Base-by-base conservation (phyloP, 2,113 vertebrate species). In the Zapus hudsonius region DNA sequence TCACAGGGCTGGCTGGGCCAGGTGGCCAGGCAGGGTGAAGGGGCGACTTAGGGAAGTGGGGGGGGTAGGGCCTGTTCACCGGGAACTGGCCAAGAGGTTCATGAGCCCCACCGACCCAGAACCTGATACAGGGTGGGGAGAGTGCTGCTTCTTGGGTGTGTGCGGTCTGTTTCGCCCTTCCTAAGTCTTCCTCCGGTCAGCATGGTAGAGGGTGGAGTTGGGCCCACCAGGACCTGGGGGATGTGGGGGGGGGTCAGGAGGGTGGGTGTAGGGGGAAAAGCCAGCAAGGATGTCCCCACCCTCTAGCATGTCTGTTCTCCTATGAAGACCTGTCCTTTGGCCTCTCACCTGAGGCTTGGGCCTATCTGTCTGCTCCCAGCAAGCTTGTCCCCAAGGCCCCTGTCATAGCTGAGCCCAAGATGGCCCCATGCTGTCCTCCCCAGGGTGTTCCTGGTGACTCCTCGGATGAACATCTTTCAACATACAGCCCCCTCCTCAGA, bases 1-100 rank as follows among this genome's bases (percentile, higher is more conserved):
- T 22, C 64, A 11, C 96, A 79, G 86, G 96, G 94, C 96, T 2
- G 86, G 96, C 96, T 96, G 96, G 96, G 76, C 66, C 2, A 93
- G 90, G 96, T 61, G 79, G 92, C 88, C 57, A 1, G 47, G 63
- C 59, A 1, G 84, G 75, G 72, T 13, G 12, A 6, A 19, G 40
- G n/a, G n/a, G 33, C 63, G 29, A 19, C 25, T 0, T 52, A 23
- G 57, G 61, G 59, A 31, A 55, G 57, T 4, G 1, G 0, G 20
- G 3, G 3, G 36, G 31, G 33, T 57, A 36, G 33, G 36, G 12
- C 8, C 22, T 9, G 61, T 20, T 52, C 17, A 13, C 20, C 22
- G 33, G 52, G 61, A 61, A 66, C 31, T 33, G 10, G 4, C 42
- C 2, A 27, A 25, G 69, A 0, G 19, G 47, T n/a, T 57, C 3